Evolutionary conservation across 1,140 invertebrate genomes (phyloP).

Genomic region (Ceratitis capitata): DNA sequence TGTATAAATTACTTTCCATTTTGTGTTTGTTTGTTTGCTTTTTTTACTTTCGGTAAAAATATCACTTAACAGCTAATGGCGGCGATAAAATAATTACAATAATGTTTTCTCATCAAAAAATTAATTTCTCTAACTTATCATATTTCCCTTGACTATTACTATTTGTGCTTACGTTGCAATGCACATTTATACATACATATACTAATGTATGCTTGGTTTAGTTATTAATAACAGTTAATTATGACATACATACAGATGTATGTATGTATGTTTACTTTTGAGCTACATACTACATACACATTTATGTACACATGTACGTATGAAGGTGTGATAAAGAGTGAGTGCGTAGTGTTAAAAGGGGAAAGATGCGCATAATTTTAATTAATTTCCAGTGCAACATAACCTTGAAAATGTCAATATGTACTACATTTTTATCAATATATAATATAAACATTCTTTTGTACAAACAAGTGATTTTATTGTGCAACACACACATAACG

Average conservation of each 20-base stretch:
- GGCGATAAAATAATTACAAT: not conserved
- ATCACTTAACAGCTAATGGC: not conserved
- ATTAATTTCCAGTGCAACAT: too few species aligned
- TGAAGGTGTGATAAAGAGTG: too few species aligned
- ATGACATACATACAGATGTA: not conserved
- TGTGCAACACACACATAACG: too few species aligned
- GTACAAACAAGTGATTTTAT: too few species aligned
- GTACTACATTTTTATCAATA: too few species aligned
- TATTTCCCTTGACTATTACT: not conserved
- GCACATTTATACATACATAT: not conserved
- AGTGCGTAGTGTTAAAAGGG: too few species aligned
- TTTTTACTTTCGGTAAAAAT: not conserved
- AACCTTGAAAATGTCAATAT: too few species aligned
- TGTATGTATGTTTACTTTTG: not conserved
- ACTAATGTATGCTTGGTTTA: not conserved
- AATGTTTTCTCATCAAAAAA: not conserved
- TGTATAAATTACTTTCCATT: not conserved
- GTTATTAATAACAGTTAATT: not conserved
- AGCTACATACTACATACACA: too few species aligned
- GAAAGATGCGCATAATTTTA: too few species aligned
- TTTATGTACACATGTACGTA: too few species aligned
- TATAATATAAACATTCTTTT: too few species aligned
- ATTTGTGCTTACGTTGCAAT: not conserved
- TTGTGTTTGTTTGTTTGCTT: too few species aligned
- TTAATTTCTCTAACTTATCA: not conserved